Percentiles rank a stretch among this genome's conserved stretches.
Evolutionary conservation across 2,797 vertebrate genomes (phyloP).

Genomic region (Cossypha polioptera): DNA sequence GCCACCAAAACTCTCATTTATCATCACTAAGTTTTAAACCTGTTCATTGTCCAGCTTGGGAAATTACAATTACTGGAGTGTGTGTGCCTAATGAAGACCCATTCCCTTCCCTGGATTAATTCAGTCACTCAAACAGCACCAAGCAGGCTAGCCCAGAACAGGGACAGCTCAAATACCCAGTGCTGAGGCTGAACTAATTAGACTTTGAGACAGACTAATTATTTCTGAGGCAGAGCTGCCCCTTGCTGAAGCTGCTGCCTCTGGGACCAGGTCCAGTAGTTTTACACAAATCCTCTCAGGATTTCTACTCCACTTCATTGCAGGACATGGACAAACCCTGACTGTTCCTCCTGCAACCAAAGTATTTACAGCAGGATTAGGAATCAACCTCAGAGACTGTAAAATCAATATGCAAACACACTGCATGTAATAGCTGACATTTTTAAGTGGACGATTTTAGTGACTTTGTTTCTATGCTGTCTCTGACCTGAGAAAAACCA

Average conservation of each 20-base stretch:
- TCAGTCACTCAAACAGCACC: neutral
- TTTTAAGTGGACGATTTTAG: neutral
- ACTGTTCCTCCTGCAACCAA: neutral
- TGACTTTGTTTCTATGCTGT: neutral
- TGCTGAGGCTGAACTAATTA: slow-evolving; percentile 30
- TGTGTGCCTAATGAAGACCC: neutral
- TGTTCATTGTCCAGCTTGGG: neutral
- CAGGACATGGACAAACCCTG: neutral
- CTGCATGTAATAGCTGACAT: neutral
- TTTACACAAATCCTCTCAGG: neutral
- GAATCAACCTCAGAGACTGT: neutral
- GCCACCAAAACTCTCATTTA: neutral
- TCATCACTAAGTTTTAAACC: neutral
- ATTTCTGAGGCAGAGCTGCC: slow-evolving; percentile 4
- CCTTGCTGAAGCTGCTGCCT: neutral
- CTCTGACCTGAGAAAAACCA: neutral
- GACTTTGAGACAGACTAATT: slow-evolving; percentile 22
- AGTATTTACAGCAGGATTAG: neutral
- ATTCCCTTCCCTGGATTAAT: neutral
- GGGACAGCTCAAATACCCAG: neutral
- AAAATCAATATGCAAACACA: neutral
- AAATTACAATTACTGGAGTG: neutral
- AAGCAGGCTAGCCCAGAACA: neutral
- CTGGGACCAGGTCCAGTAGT: neutral
- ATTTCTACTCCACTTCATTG: neutral